phyloP scores from a whole-genome alignment of 2,888 invertebrate species.

The Eucriotettix oculatus region DNA sequence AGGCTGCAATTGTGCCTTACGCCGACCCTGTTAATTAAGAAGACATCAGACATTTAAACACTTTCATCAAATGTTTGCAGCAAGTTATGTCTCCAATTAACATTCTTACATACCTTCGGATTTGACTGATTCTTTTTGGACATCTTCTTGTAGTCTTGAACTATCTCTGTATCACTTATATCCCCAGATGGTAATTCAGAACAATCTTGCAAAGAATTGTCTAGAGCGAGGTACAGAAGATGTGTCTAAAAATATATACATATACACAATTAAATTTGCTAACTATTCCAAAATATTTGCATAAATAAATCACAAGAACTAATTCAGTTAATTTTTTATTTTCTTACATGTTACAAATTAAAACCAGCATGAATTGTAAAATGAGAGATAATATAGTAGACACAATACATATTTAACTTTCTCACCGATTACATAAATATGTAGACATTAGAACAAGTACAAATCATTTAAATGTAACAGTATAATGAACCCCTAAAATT shows the following conservation, averaged over 20 bases:
- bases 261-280: neutral
- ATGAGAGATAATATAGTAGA: no score
- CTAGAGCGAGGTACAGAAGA: constrained; percentile 55
- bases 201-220: constrained; percentile 65
- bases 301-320: no score
- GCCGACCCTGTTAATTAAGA: constrained; percentile 19
- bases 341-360: no score
- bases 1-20: constrained; percentile 35
- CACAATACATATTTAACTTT: no score
- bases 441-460: no score
- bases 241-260: constrained; percentile 36
- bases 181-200: constrained; percentile 49
- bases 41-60: neutral
- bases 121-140: constrained; percentile 17
- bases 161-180: constrained; percentile 54
- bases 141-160: constrained; percentile 56
- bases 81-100: neutral
- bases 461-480: no score
- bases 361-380: no score
- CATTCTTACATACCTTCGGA: constrained; percentile 2
- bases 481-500: no score
- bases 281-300: no score
- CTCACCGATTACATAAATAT: no score
- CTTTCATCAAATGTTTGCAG: neutral
- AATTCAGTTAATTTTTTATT: no score